Conservation (phyloP, 2,113 vertebrate genomes). For the Clarias macrocephalus region DNA sequence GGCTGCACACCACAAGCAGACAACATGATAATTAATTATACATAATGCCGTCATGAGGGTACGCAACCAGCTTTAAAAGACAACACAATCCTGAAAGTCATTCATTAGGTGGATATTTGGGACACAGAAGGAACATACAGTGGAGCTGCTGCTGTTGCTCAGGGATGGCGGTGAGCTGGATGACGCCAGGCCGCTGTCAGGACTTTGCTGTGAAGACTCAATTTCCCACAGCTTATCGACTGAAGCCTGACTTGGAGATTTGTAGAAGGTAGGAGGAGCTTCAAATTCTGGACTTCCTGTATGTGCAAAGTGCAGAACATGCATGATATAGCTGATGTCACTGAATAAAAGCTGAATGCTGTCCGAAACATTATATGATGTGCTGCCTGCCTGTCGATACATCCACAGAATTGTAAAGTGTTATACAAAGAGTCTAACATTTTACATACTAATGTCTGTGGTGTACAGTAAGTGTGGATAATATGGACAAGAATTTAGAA, state of each 20-base stretch:
- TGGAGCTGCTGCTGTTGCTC: slow-evolving; percentile 79
- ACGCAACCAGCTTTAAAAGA: neutral
- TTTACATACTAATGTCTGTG: neutral
- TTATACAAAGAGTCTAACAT: neutral
- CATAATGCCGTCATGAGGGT: neutral
- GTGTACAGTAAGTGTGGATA: neutral
- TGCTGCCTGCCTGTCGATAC: neutral
- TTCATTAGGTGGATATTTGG: neutral
- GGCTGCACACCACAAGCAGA: slow-evolving; percentile 74
- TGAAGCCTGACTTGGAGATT: slow-evolving; percentile 18
- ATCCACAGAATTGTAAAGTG: neutral
- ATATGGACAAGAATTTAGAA: neutral
- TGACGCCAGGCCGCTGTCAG: slow-evolving; percentile 63
- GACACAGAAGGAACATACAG: slow-evolving; percentile 70
- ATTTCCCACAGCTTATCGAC: slow-evolving; percentile 33
- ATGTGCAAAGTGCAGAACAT: slow-evolving; percentile 11
- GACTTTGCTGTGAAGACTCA: slow-evolving; percentile 46
- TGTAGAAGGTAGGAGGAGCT: slow-evolving; percentile 25
- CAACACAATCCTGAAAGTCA: neutral
- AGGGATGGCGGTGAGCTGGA: slow-evolving; percentile 80
- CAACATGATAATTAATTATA: neutral
- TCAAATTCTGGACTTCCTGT: slow-evolving; percentile 48
- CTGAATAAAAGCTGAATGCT: neutral
- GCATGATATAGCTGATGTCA: neutral
- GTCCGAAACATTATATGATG: neutral